Base-by-base conservation (phyloP, 2,113 vertebrate species). In the Ascaphus truei region DNA sequence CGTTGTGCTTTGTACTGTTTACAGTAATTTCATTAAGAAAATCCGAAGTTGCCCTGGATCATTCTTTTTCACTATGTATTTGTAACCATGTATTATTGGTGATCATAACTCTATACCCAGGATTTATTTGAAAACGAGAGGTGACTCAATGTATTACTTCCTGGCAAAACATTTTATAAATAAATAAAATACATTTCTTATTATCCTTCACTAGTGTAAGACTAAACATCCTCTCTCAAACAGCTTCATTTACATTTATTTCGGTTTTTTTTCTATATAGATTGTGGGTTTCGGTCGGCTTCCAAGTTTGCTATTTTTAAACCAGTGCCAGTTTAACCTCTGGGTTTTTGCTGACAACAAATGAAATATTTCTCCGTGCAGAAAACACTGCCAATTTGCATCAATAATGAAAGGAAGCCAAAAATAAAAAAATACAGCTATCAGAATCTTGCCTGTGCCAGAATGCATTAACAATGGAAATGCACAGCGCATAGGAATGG, bases 371-470 rank as follows among this genome's bases (percentile, higher is more conserved):
- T 55, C 63, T 55, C 16, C 5, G 34, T 43, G 36, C 63, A 66
- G 63, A 66, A 56, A 66, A 55, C 50, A 41, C 63, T 43, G 63
- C 63, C 63, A 66, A 59, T 62, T 71, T 62, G 56, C 58, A 71
- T 61, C 63, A 61, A 71, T 71, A 60, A 71, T 50, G 52, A 52
- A 37, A 60, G n/a, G 26, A 43, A 12, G 27, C 16, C 29, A 29
- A 56, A 26, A n/a, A n/a, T n/a, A n/a, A 34, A 29, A 68, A 57
- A 56, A 34, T 25, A 36, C 39, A 20, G 33, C 33, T 62, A 15
- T 56, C 67, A 60, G 33, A 18, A 56, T 22, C 50, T 30, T 18
- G 25, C 23, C 45, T 18, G 31, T 27, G 63, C 51, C 63, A 66
- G 63, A 66, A 52, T 66, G 55, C 23, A 66, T 66, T 55, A 66